These are phyloP conservation scores for Sarcophaga subvicina DNA, from an alignment of 2,888 invertebrate species.

Conservation along the genomic window DNA sequence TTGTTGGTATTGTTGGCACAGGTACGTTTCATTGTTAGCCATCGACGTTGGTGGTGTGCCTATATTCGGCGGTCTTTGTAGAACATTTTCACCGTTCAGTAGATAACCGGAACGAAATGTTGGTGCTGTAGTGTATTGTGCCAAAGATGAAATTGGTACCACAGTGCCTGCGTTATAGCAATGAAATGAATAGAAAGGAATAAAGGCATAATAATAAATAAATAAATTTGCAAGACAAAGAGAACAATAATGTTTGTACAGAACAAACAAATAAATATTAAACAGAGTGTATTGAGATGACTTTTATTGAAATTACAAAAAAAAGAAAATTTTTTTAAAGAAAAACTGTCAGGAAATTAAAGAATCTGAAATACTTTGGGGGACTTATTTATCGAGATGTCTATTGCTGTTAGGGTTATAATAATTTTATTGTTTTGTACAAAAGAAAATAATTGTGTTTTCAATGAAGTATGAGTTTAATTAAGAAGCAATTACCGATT, in stretches of 20 bases:
- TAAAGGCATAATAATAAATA: slow-evolving; percentile 21
- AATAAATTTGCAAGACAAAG: slow-evolving; percentile 5
- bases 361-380: too few species aligned
- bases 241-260: slow-evolving; percentile 30
- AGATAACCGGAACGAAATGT: slow-evolving; percentile 79
- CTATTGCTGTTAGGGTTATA: background rate
- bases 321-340: too few species aligned
- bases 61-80: slow-evolving; percentile 77
- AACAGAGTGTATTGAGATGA: too few species aligned
- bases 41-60: slow-evolving; percentile 76
- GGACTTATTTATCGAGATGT: background rate
- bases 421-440: slow-evolving; percentile 36
- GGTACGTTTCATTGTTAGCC: slow-evolving; percentile 56
- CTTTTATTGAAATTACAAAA: too few species aligned
- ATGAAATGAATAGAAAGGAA: slow-evolving; percentile 38
- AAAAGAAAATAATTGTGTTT: background rate
- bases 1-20: slow-evolving; percentile 56
- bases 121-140: slow-evolving; percentile 80
- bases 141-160: slow-evolving; percentile 79
- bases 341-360: too few species aligned
- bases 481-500: background rate
- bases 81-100: slow-evolving; percentile 77
- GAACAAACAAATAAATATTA: slow-evolving; percentile 13
- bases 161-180: slow-evolving; percentile 74
- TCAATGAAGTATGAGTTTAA: background rate